phyloP scores from a whole-genome alignment of 2,888 invertebrate genomes.

The Zele albiditarsus region DNA sequence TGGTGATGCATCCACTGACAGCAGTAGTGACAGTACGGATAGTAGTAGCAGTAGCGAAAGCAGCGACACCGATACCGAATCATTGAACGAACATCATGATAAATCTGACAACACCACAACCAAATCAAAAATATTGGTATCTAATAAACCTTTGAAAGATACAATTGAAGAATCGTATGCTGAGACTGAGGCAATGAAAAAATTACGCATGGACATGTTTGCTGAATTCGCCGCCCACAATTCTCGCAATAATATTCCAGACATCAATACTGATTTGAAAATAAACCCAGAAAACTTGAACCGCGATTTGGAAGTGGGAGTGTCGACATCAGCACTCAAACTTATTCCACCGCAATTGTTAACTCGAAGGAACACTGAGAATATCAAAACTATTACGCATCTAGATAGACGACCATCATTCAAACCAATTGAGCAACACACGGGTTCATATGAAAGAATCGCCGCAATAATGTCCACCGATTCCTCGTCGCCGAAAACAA shows the following conservation, averaged over 20 bases:
- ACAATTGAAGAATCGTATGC: constrained; percentile 38
- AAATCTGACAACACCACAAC: constrained; percentile 19
- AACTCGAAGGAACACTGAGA: constrained; percentile 51
- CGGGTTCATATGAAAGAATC: background rate
- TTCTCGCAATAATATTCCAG: constrained; percentile 21
- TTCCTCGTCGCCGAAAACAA: background rate
- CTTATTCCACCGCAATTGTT: constrained; percentile 64
- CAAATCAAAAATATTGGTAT: background rate
- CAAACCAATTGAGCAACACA: background rate
- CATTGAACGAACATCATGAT: background rate
- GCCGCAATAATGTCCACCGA: background rate
- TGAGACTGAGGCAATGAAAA: constrained; percentile 48
- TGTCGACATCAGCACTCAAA: constrained; percentile 54
- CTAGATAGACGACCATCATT: background rate
- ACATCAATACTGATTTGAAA: constrained; percentile 9
- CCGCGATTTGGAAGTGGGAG: constrained; percentile 44
- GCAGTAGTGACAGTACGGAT: constrained; percentile 28
- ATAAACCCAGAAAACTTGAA: constrained; percentile 24
- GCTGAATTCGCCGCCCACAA: constrained; percentile 54
- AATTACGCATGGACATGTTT: constrained; percentile 60
- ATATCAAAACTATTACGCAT: constrained; percentile 30
- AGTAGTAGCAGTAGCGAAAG: constrained; percentile 29
- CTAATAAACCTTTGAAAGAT: constrained; percentile 13
- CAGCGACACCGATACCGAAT: constrained; percentile 8
- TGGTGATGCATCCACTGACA: constrained; percentile 38